Evolutionary conservation across 2,797 vertebrate genomes (phyloP).

Genomic region (Cottoperca gobio): DNA sequence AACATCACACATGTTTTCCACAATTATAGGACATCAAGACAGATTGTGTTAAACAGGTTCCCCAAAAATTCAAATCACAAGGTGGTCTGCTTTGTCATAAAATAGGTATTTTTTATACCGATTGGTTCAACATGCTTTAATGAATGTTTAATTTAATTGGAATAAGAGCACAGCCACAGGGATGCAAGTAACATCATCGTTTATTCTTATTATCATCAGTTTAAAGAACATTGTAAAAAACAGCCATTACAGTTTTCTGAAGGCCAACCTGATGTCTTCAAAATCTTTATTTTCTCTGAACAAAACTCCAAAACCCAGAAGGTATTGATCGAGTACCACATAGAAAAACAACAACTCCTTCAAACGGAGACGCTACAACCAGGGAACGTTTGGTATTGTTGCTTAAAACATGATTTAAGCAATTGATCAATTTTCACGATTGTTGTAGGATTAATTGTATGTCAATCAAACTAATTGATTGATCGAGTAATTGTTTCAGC

Average conservation of each 20-base stretch:
- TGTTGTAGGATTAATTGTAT: neutral
- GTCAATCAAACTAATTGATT: neutral
- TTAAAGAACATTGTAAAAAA: neutral
- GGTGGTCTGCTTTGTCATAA: neutral
- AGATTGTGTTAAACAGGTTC: neutral
- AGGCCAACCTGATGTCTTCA: neutral
- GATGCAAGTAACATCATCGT: neutral
- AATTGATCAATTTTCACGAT: neutral
- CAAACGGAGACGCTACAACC: neutral
- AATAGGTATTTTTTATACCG: neutral
- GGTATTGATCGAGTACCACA: neutral
- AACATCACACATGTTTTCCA: conserved; percentile 2
- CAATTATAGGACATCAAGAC: neutral
- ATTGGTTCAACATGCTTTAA: neutral
- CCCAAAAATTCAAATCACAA: neutral
- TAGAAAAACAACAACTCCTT: neutral
- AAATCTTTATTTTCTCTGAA: neutral
- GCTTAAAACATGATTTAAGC: neutral
- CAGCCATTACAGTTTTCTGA: neutral
- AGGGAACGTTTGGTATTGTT: neutral
- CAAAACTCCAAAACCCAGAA: neutral
- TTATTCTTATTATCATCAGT: neutral
- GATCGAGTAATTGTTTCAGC: neutral
- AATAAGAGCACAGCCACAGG: neutral
- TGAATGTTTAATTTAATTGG: neutral